These are phyloP conservation scores for Tinamus guttatus DNA, from an alignment of 2,113 vertebrate genomes.

Conservation along the genomic window DNA sequence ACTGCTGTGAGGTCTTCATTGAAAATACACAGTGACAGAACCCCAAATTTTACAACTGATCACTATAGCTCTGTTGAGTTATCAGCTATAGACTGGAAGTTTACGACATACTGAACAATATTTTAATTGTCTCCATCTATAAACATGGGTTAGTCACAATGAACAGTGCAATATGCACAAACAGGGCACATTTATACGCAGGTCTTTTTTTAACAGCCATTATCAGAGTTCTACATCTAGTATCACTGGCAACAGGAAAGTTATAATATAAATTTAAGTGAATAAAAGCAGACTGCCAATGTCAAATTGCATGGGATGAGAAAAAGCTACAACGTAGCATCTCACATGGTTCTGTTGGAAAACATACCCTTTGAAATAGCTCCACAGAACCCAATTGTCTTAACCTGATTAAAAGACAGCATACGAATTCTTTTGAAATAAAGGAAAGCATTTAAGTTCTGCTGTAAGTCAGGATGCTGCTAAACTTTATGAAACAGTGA, in stretches of 20 bases:
- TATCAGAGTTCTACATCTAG: not conserved
- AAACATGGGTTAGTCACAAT: not conserved
- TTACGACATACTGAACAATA: not conserved
- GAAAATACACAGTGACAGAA: not conserved
- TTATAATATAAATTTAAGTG: not conserved
- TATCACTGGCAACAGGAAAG: not conserved
- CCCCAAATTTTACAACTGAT: not conserved
- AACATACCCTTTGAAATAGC: not conserved
- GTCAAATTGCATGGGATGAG: not conserved
- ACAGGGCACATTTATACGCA: not conserved
- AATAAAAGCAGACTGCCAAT: not conserved
- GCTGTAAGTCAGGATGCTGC: not conserved
- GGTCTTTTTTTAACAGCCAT: not conserved
- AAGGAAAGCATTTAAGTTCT: not conserved
- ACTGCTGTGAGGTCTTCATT: not conserved
- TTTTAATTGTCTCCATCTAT: not conserved
- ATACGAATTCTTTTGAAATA: not conserved
- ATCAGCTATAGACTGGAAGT: not conserved
- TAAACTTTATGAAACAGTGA: not conserved
- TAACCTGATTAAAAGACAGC: not conserved
- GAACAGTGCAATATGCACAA: accelerated
- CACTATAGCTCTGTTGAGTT: not conserved
- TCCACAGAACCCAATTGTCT: not conserved
- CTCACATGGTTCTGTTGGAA: not conserved
- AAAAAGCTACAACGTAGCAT: not conserved